Base-by-base conservation (phyloP, 2,797 vertebrate genomes). In the Anisognathus igniventris region DNA sequence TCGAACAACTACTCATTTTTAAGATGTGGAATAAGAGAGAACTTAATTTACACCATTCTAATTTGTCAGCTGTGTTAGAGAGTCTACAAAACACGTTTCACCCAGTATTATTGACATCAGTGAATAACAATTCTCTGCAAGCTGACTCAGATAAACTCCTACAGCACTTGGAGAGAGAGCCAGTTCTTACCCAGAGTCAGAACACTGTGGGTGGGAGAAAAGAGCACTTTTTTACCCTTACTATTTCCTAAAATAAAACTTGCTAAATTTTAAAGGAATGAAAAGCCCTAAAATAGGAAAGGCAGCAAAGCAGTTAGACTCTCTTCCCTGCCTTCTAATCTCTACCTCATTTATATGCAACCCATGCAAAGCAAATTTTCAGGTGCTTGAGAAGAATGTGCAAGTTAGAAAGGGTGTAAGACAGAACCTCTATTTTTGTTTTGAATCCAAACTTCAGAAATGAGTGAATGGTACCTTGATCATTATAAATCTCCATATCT, bases 71-170 rank as follows among this genome's bases (percentile, higher is more conserved):
- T 92, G 57, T 72, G 71, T 67, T 87, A 64, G 22, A 66, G 40
- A 90, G 39, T 61, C 48, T 79, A 82, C 50, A 70, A 91, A 93
- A 87, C 35, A 70, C 18, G 23, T 80, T 93, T 83, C 57, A 67
- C 78, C 58, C 57, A 77, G 35, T 72, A 80, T 73, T 95, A 94
- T 11, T 93, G 90, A 89, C 74, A 51, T 91, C 68, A 81, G 75
- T 66, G 61, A 95, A 93, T 83, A 96, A 91, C 78, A 67, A 54
- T 77, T 95, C 81, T 64, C 48, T 24, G 45, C 31, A 65, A 94
- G 88, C 88, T 96, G 95, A 95, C 92, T 96, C 92, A 95, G 86
- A 95, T 23, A 92, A 94, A 96, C 94, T 96, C 94, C 93, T 86
- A 93, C 94, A 89, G 22, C 57, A 40, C 39, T 57, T 66, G 42